Evolutionary conservation across 2,797 vertebrate species (phyloP), one percentile per base, ranked within the genome.

Genomic region (Acropternis orthonyx): DNA sequence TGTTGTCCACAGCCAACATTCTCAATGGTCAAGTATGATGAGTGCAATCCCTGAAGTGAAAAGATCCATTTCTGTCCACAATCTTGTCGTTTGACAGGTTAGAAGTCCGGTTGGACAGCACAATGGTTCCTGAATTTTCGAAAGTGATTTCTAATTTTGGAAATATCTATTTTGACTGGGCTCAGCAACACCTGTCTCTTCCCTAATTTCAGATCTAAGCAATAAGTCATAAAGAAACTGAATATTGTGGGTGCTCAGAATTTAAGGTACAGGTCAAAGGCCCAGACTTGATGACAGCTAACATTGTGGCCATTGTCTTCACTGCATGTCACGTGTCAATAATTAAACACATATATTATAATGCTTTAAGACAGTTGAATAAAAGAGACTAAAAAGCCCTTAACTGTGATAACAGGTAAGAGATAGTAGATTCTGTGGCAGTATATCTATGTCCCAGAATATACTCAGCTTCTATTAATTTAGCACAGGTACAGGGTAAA

Each of bases 381-480:
- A 32, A 76, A 72, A 52, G 23, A 28, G 2, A 59, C 22, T 0
- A 34, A 51, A 76, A 90, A 41, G 0, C 1, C 4, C 4, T 1
- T 43, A 73, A 32, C 9, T 19, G 7, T 12, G 7, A 39, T 21
- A 63, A 2, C 2, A 69, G 24, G 4, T 51, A n/a, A 28, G 55
- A 55, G 62, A 10, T 17, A 46, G 12, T 24, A 69, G 10, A 23
- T 41, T 71, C 4, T 55, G 22, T 28, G 9, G 5, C 22, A 71
- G 59, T 37, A 26, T 19, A 37, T 48, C 9, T 24, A 6, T 16
- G 5, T 9, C 10, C 7, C 78, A n/a, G 8, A 72, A 22, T 10
- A 41, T 30, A 81, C 3, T 30, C 2, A 27, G 8, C 4, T 44
- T 48, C 10, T 44, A 19, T 37, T 48, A 24, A 30, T 56, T 74